These are phyloP conservation scores for Catocala fraxini DNA, from an alignment of 2,888 invertebrate genomes.

Conservation along the genomic window DNA sequence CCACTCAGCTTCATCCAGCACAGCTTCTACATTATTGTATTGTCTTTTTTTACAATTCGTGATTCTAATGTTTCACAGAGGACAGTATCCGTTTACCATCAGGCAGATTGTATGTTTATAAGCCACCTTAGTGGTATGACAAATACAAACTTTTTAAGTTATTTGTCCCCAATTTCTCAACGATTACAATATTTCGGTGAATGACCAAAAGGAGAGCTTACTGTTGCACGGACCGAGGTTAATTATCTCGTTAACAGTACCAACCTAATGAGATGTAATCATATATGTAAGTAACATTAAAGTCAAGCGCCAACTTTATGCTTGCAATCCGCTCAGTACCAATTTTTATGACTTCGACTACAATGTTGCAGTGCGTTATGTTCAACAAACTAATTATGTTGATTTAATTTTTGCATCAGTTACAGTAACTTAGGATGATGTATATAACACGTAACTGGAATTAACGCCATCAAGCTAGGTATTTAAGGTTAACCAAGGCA, in stretches of 20 bases:
- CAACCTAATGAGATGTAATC: conserved; percentile 2
- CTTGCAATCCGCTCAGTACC: background rate
- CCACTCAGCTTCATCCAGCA: no score
- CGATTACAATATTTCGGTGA: background rate
- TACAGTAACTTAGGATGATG: no score
- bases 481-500: no score
- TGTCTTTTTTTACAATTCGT: no score
- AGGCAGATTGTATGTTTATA: no score
- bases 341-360: conserved; percentile 1
- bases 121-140: no score
- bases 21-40: no score
- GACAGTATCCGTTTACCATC: no score
- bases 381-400: background rate
- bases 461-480: no score
- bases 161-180: background rate
- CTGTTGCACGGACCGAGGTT: background rate
- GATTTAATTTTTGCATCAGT: background rate
- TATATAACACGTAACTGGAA: no score
- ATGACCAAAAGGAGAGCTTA: background rate
- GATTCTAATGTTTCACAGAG: no score
- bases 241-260: conserved; percentile 3
- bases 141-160: no score
- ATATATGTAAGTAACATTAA: conserved; percentile 1
- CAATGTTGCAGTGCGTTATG: background rate
- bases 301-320: conserved; percentile 3